Evolutionary conservation across 2,888 invertebrate genomes (phyloP).

Genomic region (Himalopsyche tibetana): DNA sequence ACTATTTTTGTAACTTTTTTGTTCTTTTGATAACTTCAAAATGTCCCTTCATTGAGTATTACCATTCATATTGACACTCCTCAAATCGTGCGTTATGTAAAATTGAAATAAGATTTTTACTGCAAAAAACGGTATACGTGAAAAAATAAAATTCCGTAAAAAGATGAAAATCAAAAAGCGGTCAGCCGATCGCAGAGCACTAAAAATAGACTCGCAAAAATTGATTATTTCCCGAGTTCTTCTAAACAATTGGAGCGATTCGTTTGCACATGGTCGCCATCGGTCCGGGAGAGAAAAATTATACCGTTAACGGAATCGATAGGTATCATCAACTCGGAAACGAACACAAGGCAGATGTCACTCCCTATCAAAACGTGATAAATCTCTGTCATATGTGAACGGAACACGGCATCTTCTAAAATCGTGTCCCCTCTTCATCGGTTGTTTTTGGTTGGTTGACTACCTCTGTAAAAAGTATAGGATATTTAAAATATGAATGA

Average conservation of each 20-base stretch:
- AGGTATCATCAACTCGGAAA: constrained; percentile 44
- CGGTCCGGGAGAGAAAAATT: constrained; percentile 16
- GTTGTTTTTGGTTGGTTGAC: constrained; percentile 17
- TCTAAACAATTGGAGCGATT: constrained; percentile 13
- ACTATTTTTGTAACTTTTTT: too few relatives aligned
- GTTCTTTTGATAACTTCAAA: too few relatives aligned
- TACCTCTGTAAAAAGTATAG: neutral
- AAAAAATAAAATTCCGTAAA: too few relatives aligned
- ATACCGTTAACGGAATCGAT: constrained; percentile 37
- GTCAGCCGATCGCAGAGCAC: too few relatives aligned
- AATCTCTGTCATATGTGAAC: constrained; percentile 54
- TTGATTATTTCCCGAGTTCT: constrained; percentile 3
- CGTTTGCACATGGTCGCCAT: constrained; percentile 1
- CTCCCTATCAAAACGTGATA: constrained; percentile 54
- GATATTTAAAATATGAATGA: neutral
- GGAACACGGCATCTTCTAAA: neutral
- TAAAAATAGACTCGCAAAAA: too few relatives aligned
- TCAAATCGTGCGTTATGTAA: too few relatives aligned
- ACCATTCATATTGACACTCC: too few relatives aligned
- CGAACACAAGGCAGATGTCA: constrained; percentile 52
- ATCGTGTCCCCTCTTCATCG: neutral
- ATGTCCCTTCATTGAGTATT: too few relatives aligned
- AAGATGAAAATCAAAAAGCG: too few relatives aligned
- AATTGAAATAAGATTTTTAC: too few relatives aligned
- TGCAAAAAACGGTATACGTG: too few relatives aligned